These are phyloP conservation scores for Belonocnema kinseyi DNA, from an alignment of 1,140 invertebrate species.

Conservation along the genomic window DNA sequence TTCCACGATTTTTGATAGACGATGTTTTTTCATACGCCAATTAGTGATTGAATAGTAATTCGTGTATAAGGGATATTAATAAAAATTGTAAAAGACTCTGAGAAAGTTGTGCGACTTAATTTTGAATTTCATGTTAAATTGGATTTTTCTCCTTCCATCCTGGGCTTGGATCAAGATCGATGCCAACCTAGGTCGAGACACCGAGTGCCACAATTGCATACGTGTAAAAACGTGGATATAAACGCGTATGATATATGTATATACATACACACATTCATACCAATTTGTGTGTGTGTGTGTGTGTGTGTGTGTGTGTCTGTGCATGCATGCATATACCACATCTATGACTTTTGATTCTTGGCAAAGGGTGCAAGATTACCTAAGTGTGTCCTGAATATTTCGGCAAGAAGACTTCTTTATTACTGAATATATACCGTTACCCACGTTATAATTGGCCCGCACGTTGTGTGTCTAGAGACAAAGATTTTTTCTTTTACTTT, in stretches of 20 bases:
- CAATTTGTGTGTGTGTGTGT: neutral
- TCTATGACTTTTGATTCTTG: conserved; percentile 50
- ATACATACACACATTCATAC: no score
- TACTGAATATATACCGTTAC: conserved; percentile 66
- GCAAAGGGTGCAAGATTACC: conserved; percentile 61
- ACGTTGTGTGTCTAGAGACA: conserved; percentile 68
- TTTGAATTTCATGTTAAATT: neutral
- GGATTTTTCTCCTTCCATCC: neutral
- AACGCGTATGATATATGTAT: conserved; percentile 19
- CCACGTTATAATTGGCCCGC: conserved; percentile 69
- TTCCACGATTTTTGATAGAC: conserved; percentile 21
- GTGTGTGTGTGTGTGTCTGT: no score
- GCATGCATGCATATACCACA: neutral
- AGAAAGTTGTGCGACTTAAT: neutral
- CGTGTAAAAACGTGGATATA: conserved; percentile 45
- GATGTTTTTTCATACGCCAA: conserved; percentile 11
- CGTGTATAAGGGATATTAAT: conserved; percentile 14
- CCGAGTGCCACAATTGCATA: conserved; percentile 35
- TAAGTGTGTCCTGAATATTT: conserved; percentile 71
- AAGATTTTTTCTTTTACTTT: neutral
- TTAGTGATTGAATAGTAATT: neutral
- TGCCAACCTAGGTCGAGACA: conserved; percentile 34
- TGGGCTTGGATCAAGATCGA: neutral
- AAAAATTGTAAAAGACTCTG: conserved; percentile 12
- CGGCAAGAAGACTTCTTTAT: conserved; percentile 66